A percentile compares a stretch with the other conserved stretches of the same genome.
phyloP scores from a whole-genome alignment of 2,888 invertebrate species.

The Pediacus dermestoides region DNA sequence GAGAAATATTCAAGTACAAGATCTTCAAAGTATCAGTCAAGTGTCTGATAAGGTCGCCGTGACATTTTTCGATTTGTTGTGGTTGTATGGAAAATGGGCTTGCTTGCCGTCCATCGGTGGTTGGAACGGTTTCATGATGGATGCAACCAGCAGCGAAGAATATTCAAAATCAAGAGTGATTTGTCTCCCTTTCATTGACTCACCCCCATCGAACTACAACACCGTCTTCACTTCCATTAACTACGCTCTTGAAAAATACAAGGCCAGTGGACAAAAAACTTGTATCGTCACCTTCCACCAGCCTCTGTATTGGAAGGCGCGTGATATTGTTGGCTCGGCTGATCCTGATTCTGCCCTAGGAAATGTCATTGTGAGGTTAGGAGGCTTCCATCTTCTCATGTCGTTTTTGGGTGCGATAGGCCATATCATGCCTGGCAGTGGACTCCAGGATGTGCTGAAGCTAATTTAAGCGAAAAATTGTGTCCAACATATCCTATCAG shows the following conservation, averaged over 20 bases:
- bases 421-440: conserved; percentile 28
- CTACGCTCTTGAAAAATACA: background rate
- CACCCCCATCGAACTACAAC: conserved; percentile 35
- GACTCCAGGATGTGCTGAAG: conserved; percentile 23
- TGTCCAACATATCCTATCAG: conserved; percentile 31
- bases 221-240: conserved; percentile 36
- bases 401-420: conserved; percentile 36
- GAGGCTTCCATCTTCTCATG: conserved; percentile 34
- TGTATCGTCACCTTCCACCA: conserved; percentile 23
- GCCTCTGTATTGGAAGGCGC: conserved; percentile 29
- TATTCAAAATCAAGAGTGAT: conserved; percentile 32
- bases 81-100: conserved; percentile 17
- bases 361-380: conserved; percentile 31
- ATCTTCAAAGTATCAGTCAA: conserved; percentile 17
- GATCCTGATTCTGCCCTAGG: conserved; percentile 25
- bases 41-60: conserved; percentile 15
- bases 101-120: conserved; percentile 8
- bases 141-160: conserved; percentile 14
- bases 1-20: conserved; percentile 15
- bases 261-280: no score
- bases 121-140: conserved; percentile 14
- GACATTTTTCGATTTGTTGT: conserved; percentile 3
- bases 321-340: conserved; percentile 23
- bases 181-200: conserved; percentile 40
- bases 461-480: conserved; percentile 28